Evolutionary conservation across 2,888 invertebrate genomes (phyloP), one percentile per base, ranked within the genome.

Genomic region (Ophonus ardosiacus): DNA sequence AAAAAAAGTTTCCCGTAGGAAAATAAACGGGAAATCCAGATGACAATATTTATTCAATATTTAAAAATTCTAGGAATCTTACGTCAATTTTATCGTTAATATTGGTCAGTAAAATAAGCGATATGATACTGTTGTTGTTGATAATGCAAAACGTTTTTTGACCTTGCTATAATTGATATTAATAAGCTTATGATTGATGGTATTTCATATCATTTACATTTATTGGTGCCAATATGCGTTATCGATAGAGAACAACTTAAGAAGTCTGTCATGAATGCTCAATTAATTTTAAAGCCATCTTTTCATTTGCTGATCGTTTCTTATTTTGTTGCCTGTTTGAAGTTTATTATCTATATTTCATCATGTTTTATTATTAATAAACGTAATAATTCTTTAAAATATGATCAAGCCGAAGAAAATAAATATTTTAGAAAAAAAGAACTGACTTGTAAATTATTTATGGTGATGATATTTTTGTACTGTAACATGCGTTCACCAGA

Each of bases 141-240:
- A 68, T 65, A 68, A 68, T 68, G 38, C 68, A 68, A 63, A 68
- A 68, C 24, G n/a, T 74, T 43, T 18, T 74, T 13, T 74, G 43
- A 74, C 71, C 71, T 74, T 71, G 71, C 43, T 18, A 43, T 74
- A 43, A 71, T 71, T 74, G 17, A 43, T 43, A 74, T 18, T 74
- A 74, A 74, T 74, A 74, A 74, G 43, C 43, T 18, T 15, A 74
- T 74, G 43, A 74, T 74, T 43, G 71, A 74, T 68, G 68, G 31
- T 74, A 74, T 74, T n/a, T 68, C 68, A 68, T 38, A 40, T 68
- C 21, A 13, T 63, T 38, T 68, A 74, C 13, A 43, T 24, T 74
- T 15, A 74, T 43, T 74, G 43, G 43, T 74, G 68, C 8, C 15
- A 68, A 68, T 38, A 10, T 17, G n/a, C 2, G 1, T 51, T 13